These are phyloP conservation scores for Hypotaenidia okinawae DNA, from an alignment of 2,797 vertebrate genomes.

Conservation along the genomic window DNA sequence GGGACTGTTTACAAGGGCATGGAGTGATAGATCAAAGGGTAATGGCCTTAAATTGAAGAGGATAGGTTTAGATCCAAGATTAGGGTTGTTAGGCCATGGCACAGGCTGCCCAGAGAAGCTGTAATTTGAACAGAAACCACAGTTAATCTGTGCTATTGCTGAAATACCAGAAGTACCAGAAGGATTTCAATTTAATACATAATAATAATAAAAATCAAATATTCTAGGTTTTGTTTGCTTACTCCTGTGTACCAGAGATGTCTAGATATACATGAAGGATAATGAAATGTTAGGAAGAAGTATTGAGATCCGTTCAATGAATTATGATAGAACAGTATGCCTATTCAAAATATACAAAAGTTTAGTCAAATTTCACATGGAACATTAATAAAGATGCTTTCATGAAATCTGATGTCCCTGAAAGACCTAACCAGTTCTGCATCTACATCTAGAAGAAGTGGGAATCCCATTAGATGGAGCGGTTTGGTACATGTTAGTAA, in stretches of 20 bases:
- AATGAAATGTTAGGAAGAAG: neutral
- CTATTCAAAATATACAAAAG: neutral
- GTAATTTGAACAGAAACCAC: neutral
- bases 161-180: neutral
- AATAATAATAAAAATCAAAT: neutral
- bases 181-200: neutral
- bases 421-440: neutral
- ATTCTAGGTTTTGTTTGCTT: neutral
- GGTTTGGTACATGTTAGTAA: neutral
- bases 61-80: no score
- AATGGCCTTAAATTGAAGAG: no score
- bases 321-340: neutral
- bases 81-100: no score
- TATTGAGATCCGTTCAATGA: neutral
- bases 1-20: no score
- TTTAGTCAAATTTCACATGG: neutral
- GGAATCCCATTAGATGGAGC: neutral
- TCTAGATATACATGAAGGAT: neutral
- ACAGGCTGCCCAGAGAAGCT: no score
- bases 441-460: neutral
- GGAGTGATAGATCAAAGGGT: no score
- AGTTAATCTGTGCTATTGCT: neutral
- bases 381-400: neutral
- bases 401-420: neutral
- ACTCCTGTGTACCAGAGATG: neutral